Evolutionary conservation across 35 echinoderm and acorn worm species (phyloP).

Genomic region (Chiridota heheva): DNA sequence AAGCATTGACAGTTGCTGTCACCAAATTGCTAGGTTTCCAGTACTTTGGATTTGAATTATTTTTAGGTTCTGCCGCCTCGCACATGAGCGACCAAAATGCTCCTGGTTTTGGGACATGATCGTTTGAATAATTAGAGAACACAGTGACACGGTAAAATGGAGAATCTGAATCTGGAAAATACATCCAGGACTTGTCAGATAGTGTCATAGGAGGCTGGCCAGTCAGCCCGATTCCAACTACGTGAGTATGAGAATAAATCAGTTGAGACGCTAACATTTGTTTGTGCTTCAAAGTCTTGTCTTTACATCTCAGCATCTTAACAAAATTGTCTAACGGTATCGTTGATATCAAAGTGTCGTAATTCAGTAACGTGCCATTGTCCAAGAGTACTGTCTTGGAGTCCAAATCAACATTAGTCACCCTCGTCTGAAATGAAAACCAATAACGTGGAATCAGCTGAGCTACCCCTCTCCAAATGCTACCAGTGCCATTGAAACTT

Average conservation of each 20-base stretch:
- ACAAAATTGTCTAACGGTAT: slow-evolving; percentile 1
- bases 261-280: slow-evolving; percentile 7
- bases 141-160: slow-evolving; percentile 48
- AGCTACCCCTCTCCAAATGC: slow-evolving; percentile 50
- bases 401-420: background rate
- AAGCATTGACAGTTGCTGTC: background rate
- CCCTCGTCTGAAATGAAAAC: slow-evolving; percentile 30
- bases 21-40: background rate
- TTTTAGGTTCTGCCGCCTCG: slow-evolving; percentile 33
- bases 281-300: background rate
- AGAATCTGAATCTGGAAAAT: slow-evolving; percentile 52
- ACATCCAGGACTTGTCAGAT: slow-evolving; percentile 41
- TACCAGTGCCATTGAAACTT: slow-evolving; percentile 35
- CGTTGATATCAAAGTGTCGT: background rate
- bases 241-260: slow-evolving; percentile 46
- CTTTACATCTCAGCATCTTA: background rate
- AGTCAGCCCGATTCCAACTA: slow-evolving; percentile 28
- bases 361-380: background rate
- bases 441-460: slow-evolving; percentile 12
- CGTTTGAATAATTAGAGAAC: slow-evolving; percentile 47
- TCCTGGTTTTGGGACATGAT: slow-evolving; percentile 29
- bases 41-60: background rate
- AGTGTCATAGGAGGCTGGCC: slow-evolving; percentile 30
- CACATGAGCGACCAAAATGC: slow-evolving; percentile 47
- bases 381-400: background rate